Percentiles rank a stretch among this genome's conserved stretches.
phyloP scores from a whole-genome alignment of 1,140 invertebrate genomes.

The Coelopa frigida region DNA sequence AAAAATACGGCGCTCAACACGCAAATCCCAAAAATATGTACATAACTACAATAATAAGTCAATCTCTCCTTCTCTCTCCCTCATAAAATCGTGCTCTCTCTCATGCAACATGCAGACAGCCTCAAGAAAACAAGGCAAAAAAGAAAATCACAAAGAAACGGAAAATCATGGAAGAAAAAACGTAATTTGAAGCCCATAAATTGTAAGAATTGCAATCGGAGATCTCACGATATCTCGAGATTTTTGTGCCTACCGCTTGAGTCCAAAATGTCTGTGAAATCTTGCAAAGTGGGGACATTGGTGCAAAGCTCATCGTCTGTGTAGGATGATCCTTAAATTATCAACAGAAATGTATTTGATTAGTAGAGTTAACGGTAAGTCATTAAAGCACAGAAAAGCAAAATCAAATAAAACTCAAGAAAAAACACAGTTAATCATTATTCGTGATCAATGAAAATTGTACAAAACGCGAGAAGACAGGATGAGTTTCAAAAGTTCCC shows the following conservation, averaged over 20 bases:
- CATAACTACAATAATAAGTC: no score
- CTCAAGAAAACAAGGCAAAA: no score
- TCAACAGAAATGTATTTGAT: conserved; percentile 4
- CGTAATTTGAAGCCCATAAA: neutral
- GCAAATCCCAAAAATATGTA: no score
- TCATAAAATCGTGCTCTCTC: no score
- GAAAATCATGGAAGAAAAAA: conserved; percentile 9
- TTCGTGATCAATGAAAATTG: no score
- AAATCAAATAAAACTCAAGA: neutral
- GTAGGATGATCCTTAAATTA: conserved; percentile 12
- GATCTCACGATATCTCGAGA: neutral
- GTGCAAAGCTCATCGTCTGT: conserved; percentile 24
- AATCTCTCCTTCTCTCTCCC: no score
- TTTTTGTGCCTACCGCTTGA: conserved; percentile 30
- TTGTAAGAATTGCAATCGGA: neutral
- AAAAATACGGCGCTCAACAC: no score
- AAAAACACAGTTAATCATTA: no score
- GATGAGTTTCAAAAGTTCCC: no score
- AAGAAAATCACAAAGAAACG: neutral
- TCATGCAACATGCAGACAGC: no score
- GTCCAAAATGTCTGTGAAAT: conserved; percentile 36
- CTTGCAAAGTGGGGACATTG: conserved; percentile 31
- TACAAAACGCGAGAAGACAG: no score
- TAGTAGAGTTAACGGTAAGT: neutral
- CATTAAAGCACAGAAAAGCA: neutral